These are phyloP conservation scores for Merodon equestris DNA, from an alignment of 2,888 invertebrate genomes.

Conservation along the genomic window DNA sequence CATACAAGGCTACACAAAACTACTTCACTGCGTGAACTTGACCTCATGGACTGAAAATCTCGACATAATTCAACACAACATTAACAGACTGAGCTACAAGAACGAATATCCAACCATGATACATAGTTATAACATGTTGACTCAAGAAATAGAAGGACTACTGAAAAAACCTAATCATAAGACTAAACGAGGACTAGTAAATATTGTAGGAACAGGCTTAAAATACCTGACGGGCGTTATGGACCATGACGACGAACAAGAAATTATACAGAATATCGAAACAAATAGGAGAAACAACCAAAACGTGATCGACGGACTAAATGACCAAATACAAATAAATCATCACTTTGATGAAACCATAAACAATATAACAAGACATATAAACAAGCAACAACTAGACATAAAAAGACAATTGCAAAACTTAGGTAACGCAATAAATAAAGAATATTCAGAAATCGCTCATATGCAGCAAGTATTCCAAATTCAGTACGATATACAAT, in stretches of 20 bases:
- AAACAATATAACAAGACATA: conserved; percentile 14
- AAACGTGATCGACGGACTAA: conserved; percentile 13
- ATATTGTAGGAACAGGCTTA: conserved; percentile 13
- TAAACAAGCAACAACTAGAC: conserved; percentile 21
- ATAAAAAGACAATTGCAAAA: conserved; percentile 17
- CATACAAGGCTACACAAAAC: conserved; percentile 12
- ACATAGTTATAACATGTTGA: conserved; percentile 5
- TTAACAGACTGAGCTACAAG: conserved; percentile 19
- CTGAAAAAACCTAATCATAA: conserved; percentile 10
- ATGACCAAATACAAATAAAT: conserved; percentile 2
- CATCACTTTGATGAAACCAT: neutral
- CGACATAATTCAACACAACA: conserved; percentile 12
- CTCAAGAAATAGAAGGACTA: neutral
- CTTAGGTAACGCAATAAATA: conserved; percentile 12
- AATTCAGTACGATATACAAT: conserved; percentile 16
- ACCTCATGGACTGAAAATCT: conserved; percentile 18
- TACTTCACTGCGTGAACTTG: conserved; percentile 20
- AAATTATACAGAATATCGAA: conserved; percentile 13
- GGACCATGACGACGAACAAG: conserved; percentile 17
- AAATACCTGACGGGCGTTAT: conserved; percentile 18
- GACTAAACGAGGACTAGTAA: conserved; percentile 9
- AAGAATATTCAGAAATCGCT: conserved; percentile 4
- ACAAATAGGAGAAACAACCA: conserved; percentile 12
- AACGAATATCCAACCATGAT: conserved; percentile 14
- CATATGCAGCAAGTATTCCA: conserved; percentile 30